phyloP scores from a whole-genome alignment of 2,888 invertebrate species.

The Pammene fasciana region DNA sequence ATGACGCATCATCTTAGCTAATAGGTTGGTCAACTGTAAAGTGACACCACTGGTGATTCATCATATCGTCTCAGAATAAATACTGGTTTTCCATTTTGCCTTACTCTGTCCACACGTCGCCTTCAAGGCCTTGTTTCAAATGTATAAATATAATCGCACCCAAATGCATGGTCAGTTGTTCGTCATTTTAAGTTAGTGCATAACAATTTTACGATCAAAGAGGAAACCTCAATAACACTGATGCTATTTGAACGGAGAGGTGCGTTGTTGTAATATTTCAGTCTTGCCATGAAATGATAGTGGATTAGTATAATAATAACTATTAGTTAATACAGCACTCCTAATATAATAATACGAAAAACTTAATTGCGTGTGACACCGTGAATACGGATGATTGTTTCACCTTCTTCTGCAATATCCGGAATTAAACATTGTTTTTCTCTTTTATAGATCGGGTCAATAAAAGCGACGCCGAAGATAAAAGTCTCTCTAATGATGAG shows the following conservation, averaged over 20 bases:
- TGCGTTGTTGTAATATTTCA: conserved; percentile 7
- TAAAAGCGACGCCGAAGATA: conserved; percentile 78
- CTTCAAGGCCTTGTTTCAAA: conserved; percentile 25
- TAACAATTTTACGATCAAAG: conserved; percentile 2
- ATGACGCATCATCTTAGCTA: conserved; percentile 68
- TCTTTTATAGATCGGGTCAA: conserved; percentile 73
- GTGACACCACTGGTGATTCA: conserved; percentile 68
- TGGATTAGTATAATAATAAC: background rate
- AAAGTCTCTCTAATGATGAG: conserved; percentile 78
- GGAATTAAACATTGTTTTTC: conserved; percentile 34
- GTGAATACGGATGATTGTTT: background rate
- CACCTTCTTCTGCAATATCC: background rate
- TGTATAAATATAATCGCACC: conserved; percentile 25
- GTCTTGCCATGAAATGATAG: background rate
- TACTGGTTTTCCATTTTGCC: conserved; percentile 46
- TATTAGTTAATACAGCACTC: background rate
- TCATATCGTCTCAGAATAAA: conserved; percentile 56
- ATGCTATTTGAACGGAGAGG: conserved; percentile 19
- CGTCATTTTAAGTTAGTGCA: conserved; percentile 3
- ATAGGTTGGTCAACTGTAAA: conserved; percentile 70
- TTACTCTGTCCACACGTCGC: conserved; percentile 39
- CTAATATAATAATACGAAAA: background rate
- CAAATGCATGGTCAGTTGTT: conserved; percentile 9
- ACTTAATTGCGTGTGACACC: background rate
- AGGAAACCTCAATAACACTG: conserved; percentile 1